A percentile compares a stretch with the other conserved stretches of the same genome.
Conservation (phyloP, 2,113 vertebrate genomes). For the Scalopus aquaticus region DNA sequence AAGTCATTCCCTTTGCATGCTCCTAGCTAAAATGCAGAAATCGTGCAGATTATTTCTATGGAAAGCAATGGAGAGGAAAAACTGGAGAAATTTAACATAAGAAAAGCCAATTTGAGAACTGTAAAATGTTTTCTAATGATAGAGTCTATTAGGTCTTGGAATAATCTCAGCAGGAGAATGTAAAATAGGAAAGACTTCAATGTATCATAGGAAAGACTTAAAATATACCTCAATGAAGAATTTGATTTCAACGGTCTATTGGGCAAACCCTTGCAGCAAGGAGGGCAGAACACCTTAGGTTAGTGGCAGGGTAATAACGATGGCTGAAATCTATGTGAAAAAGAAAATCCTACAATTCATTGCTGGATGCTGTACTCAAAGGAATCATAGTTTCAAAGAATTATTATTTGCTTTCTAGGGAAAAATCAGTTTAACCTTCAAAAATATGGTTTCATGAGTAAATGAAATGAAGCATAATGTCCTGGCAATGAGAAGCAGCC, state of each 20-base stretch:
- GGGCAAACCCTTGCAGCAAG: not conserved
- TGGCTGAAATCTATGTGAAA: not conserved
- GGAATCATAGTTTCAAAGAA: not conserved
- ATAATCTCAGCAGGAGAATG: conserved; percentile 30
- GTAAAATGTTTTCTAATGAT: conserved; percentile 58
- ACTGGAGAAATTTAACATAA: conserved; percentile 54
- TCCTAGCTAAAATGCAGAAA: not conserved
- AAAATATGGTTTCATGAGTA: not conserved
- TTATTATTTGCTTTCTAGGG: not conserved
- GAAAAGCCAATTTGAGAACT: conserved; percentile 10
- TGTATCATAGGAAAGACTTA: not conserved
- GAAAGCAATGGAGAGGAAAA: conserved; percentile 53
- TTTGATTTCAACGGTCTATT: not conserved
- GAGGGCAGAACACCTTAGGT: not conserved
- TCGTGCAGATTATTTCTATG: conserved; percentile 50
- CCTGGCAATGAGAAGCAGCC: not conserved
- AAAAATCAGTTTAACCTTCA: not conserved
- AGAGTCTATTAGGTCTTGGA: conserved; percentile 41
- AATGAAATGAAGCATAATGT: not conserved
- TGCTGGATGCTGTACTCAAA: not conserved
- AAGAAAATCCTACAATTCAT: not conserved
- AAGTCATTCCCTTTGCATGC: not conserved
- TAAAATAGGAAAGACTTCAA: conserved; percentile 31
- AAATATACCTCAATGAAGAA: conserved; percentile 19
- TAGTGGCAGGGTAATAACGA: not conserved